Conservation (phyloP, 2,888 invertebrate genomes). For the Odontocolon sp. region DNA sequence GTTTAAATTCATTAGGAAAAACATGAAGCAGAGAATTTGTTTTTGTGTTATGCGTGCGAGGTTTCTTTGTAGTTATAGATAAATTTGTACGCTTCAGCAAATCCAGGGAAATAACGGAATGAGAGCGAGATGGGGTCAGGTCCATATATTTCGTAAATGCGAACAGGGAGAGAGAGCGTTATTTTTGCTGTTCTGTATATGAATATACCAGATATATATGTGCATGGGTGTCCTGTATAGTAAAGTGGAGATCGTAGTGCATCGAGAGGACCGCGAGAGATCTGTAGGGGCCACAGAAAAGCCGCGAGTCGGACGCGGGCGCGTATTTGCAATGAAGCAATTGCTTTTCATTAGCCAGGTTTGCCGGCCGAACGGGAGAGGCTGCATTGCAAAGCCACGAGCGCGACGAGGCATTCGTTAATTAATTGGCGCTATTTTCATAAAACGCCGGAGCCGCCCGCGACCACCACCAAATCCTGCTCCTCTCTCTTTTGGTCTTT, state of each 20-base stretch:
- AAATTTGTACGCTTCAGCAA: not conserved
- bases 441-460: constrained; percentile 54
- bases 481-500: not conserved
- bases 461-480: constrained; percentile 50
- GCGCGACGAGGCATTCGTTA: constrained; percentile 62
- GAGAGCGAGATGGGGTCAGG: not conserved
- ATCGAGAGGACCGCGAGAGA: constrained; percentile 36
- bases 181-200: constrained; percentile 23
- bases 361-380: constrained; percentile 44
- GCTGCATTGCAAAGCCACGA: constrained; percentile 54
- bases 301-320: constrained; percentile 40
- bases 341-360: constrained; percentile 62
- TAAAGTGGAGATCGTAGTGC: constrained; percentile 36
- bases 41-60: no score
- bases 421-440: constrained; percentile 65
- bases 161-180: not conserved
- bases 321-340: constrained; percentile 61
- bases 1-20: no score
- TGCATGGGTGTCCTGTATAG: constrained; percentile 15
- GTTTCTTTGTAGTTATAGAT: not conserved
- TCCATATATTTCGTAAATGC: not conserved
- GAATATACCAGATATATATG: constrained; percentile 9
- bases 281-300: constrained; percentile 43
- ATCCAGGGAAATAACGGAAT: constrained; percentile 14
- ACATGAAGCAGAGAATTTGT: no score